Evolutionary conservation across 2,888 invertebrate genomes (phyloP).

Genomic region (Serrognathus titanus): DNA sequence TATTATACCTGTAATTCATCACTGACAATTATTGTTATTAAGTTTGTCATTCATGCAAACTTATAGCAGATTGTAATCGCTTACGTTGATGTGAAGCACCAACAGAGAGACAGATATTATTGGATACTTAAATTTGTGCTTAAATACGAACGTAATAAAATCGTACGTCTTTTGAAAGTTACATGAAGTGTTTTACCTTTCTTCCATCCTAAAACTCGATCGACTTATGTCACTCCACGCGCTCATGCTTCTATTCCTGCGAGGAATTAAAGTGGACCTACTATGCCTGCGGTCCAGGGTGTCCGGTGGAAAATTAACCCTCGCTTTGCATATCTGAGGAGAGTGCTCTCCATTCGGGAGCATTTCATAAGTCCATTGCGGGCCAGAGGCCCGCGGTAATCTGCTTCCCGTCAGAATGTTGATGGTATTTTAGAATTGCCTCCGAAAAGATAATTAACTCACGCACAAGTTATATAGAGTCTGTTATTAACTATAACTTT

Average conservation of each 20-base stretch:
- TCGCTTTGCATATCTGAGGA: constrained; percentile 49
- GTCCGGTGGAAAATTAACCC: constrained; percentile 66
- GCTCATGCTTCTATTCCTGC: constrained; percentile 69
- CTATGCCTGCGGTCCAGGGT: constrained; percentile 51
- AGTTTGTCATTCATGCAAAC: too few species aligned
- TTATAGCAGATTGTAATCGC: too few species aligned
- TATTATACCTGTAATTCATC: too few species aligned
- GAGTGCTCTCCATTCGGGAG: constrained; percentile 43
- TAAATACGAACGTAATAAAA: too few species aligned
- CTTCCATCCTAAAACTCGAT: constrained; percentile 77
- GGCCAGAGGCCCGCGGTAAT: constrained; percentile 32
- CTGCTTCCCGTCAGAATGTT: constrained; percentile 31
- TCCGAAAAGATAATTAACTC: too few species aligned
- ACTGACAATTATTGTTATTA: too few species aligned
- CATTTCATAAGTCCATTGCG: constrained; percentile 49
- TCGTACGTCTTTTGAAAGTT: neutral
- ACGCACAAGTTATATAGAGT: too few species aligned
- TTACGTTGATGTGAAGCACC: too few species aligned
- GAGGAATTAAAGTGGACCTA: constrained; percentile 46
- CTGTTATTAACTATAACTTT: too few species aligned
- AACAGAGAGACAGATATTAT: too few species aligned
- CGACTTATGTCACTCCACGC: constrained; percentile 86
- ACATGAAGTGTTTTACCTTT: constrained; percentile 55
- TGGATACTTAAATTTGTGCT: too few species aligned
- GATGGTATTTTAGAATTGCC: neutral